Percentiles rank a stretch among this genome's conserved stretches.
phyloP scores from a whole-genome alignment of 2,797 vertebrate species.

The Kryptolebias ocellatus region DNA sequence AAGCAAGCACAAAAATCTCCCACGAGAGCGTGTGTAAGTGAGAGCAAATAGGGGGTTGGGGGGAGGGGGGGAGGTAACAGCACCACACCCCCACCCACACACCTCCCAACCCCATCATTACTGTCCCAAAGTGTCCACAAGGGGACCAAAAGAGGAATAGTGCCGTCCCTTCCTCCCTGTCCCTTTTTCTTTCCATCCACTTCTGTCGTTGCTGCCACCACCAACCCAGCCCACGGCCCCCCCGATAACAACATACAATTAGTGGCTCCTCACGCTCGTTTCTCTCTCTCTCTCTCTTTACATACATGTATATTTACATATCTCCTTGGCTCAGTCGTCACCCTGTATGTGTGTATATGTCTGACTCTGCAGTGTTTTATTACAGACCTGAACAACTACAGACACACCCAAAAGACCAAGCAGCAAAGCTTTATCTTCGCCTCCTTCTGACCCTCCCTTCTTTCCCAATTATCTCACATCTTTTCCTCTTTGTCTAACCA shows the following conservation, averaged over 20 bases:
- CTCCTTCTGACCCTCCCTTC: conserved; percentile 30
- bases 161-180: conserved; percentile 35
- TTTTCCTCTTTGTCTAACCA: conserved; percentile 20
- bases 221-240: conserved; percentile 56
- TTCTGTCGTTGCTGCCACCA: conserved; percentile 26
- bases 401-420: conserved; percentile 53
- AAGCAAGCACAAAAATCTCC: conserved; percentile 62
- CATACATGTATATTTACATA: conserved; percentile 51
- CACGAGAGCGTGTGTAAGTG: conserved; percentile 40
- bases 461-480: conserved; percentile 30
- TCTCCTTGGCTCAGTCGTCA: conserved; percentile 22
- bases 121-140: conserved; percentile 68
- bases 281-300: conserved; percentile 45
- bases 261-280: conserved; percentile 63
- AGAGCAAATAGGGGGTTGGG: conserved; percentile 47
- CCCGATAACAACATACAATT: conserved; percentile 77
- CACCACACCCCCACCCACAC: conserved; percentile 77
- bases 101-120: conserved; percentile 77
- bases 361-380: conserved; percentile 13
- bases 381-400: conserved; percentile 31
- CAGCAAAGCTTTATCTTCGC: conserved; percentile 13
- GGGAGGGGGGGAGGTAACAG: conserved; percentile 25
- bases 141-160: conserved; percentile 62
- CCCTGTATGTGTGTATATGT: neutral
- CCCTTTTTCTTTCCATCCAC: conserved; percentile 45